Conservation (phyloP, 2,888 invertebrate genomes). For the Didymodactylos carnosus region DNA sequence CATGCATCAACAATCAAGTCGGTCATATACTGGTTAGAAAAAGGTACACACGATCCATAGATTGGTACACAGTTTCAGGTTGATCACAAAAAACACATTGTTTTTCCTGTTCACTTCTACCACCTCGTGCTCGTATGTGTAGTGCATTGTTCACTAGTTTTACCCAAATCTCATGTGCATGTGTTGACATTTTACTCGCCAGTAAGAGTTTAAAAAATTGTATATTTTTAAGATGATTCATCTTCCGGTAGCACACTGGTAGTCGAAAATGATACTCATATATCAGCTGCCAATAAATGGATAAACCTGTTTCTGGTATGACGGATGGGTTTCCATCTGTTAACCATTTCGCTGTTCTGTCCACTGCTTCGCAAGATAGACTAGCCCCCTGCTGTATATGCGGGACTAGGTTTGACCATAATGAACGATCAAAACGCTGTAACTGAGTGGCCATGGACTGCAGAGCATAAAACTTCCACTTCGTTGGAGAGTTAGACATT, state of each 20-base stretch:
- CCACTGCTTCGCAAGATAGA: not conserved
- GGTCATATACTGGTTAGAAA: too few species aligned
- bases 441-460: not conserved
- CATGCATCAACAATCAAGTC: too few species aligned
- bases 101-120: too few species aligned
- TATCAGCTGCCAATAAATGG: not conserved
- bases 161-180: too few species aligned
- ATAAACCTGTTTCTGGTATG: not conserved
- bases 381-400: not conserved
- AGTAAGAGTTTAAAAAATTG: not conserved
- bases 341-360: not conserved
- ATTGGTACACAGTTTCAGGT: too few species aligned
- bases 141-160: too few species aligned
- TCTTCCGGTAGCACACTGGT: not conserved
- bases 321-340: not conserved
- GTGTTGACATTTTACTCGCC: not conserved
- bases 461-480: not conserved
- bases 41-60: too few species aligned
- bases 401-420: not conserved
- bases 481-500: not conserved
- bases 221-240: not conserved
- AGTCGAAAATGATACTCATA: not conserved
- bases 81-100: too few species aligned
- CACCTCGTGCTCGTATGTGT: too few species aligned
- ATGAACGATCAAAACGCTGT: not conserved